phyloP scores from a whole-genome alignment of 2,797 vertebrate genomes.

The Vireo griseus region DNA sequence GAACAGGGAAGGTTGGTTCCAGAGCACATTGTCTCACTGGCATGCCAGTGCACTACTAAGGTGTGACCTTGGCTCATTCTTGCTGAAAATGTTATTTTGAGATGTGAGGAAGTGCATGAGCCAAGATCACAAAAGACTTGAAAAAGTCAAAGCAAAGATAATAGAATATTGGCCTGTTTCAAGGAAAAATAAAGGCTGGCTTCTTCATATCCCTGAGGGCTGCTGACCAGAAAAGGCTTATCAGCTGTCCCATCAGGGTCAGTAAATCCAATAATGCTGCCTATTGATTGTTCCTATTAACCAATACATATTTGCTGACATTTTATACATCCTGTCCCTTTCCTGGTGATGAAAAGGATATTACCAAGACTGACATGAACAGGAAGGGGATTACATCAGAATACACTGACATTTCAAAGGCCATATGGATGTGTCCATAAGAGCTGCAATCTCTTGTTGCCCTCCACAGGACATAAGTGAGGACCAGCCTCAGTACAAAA shows the following conservation, averaged over 20 bases:
- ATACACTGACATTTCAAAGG: background rate
- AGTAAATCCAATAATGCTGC: background rate
- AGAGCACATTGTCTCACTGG: background rate
- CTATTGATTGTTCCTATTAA: background rate
- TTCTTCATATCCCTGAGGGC: background rate
- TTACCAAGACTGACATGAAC: background rate
- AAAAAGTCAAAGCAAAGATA: background rate
- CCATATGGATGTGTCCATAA: fast-evolving
- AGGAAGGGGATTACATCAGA: background rate
- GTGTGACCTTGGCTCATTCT: background rate
- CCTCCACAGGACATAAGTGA: background rate
- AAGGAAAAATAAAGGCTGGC: background rate
- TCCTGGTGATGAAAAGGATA: background rate
- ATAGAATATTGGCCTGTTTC: background rate
- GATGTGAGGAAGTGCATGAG: background rate
- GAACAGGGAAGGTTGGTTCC: background rate
- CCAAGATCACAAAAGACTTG: fast-evolving
- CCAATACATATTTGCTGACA: background rate
- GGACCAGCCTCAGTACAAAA: background rate
- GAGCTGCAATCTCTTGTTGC: background rate
- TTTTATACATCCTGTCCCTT: background rate
- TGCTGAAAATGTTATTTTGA: background rate
- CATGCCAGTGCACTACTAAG: background rate
- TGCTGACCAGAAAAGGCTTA: background rate
- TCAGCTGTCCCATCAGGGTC: background rate